Percentiles rank a stretch among this genome's conserved stretches.
Conservation (phyloP, 2,113 vertebrate species). For the Antechinus flavipes region DNA sequence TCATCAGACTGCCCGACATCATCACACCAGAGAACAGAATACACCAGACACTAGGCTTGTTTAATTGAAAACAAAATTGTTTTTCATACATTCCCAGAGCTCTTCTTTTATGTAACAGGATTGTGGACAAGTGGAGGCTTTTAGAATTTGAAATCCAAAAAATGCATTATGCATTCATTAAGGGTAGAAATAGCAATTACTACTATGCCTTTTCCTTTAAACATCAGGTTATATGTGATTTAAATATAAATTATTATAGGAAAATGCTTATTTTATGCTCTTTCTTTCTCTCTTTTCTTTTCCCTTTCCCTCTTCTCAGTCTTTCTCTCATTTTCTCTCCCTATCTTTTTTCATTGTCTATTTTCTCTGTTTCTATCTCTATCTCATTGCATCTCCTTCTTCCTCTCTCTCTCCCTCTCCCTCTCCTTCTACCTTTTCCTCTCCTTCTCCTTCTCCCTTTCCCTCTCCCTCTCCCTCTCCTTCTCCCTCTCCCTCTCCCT, state of each 20-base stretch:
- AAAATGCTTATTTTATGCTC: neutral
- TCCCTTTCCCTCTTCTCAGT: no score
- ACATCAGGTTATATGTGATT: neutral
- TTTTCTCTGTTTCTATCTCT: neutral
- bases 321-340: no score
- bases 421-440: no score
- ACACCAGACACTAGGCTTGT: neutral
- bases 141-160: constrained; percentile 50
- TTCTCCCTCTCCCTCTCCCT: no score
- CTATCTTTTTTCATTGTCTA: no score
- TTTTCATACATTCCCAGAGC: constrained; percentile 33
- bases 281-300: neutral
- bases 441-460: neutral
- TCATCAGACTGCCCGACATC: neutral
- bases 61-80: constrained; percentile 49
- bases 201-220: neutral
- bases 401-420: neutral
- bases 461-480: neutral
- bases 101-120: constrained; percentile 25
- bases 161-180: neutral
- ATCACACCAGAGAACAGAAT: constrained; percentile 19
- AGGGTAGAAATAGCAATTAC: neutral
- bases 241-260: neutral
- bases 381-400: no score
- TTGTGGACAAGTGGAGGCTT: constrained; percentile 15